A percentile compares a stretch with the other conserved stretches of the same genome.
Evolutionary conservation across 2,888 invertebrate genomes (phyloP).

Genomic region (Carcina quercana): DNA sequence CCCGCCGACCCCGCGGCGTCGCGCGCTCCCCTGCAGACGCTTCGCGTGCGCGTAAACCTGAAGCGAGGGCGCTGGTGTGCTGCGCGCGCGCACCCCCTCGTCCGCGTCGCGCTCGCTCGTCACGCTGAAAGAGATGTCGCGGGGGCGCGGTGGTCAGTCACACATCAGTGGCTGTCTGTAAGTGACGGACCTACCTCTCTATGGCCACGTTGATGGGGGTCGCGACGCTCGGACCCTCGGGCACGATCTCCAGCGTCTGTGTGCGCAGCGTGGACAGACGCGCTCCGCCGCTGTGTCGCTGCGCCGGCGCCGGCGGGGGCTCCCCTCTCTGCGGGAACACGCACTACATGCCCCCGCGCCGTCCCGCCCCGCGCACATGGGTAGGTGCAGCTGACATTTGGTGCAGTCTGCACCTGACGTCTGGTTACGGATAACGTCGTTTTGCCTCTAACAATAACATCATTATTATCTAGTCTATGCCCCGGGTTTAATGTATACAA

Average conservation of each 20-base stretch:
- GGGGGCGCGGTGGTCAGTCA: not conserved
- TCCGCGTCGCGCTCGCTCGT: not conserved
- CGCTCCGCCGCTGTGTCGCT: conserved; percentile 6
- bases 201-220: conserved; percentile 20
- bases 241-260: not conserved
- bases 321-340: not conserved
- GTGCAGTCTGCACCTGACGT: not conserved
- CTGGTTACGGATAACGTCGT: not conserved
- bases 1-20: conserved; percentile 4
- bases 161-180: not conserved
- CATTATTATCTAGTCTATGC: not conserved
- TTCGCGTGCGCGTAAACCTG: conserved; percentile 51
- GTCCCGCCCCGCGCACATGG: not conserved
- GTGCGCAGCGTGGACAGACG: conserved; percentile 7
- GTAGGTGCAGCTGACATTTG: not conserved
- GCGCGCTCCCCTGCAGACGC: conserved; percentile 25
- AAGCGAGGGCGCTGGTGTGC: conserved; percentile 29
- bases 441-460: not conserved
- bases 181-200: conserved; percentile 23
- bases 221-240: not conserved
- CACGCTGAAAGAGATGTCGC: not conserved
- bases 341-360: not conserved
- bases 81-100: conserved; percentile 46
- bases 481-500: not conserved
- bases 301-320: not conserved